Evolutionary conservation across 2,888 invertebrate genomes (phyloP).

Genomic region (Apoda limacodes): DNA sequence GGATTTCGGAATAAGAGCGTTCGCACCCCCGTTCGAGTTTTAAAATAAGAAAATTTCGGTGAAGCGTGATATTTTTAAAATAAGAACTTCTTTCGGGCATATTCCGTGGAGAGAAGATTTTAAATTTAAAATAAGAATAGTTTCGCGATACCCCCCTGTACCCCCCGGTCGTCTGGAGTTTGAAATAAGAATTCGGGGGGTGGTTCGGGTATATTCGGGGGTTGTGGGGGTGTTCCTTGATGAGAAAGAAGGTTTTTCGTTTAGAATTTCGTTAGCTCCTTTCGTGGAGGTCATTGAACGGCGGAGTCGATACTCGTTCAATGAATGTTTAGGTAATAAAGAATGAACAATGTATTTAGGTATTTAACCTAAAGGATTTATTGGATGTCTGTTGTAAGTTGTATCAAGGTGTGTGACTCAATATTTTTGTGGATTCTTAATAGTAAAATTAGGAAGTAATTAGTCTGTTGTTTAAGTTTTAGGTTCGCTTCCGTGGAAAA

Average conservation of each 20-base stretch:
- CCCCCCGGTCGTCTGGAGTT: slow-evolving; percentile 58
- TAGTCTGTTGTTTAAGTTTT: too few species aligned
- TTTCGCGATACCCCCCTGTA: slow-evolving; percentile 56
- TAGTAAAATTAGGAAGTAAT: too few species aligned
- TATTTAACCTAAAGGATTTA: too few species aligned
- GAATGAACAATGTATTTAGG: too few species aligned
- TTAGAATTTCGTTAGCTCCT: slow-evolving; percentile 61
- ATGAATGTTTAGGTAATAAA: slow-evolving; percentile 60
- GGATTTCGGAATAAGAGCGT: slow-evolving; percentile 64
- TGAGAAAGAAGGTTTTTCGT: slow-evolving; percentile 66
- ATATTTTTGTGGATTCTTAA: too few species aligned
- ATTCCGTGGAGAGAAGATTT: slow-evolving; percentile 68
- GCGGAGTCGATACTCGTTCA: slow-evolving; percentile 53
- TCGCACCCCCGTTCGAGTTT: slow-evolving; percentile 54
- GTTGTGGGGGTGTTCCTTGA: slow-evolving; percentile 56
- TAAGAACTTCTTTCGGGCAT: slow-evolving; percentile 67
- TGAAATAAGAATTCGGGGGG: slow-evolving; percentile 67
- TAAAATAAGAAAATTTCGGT: slow-evolving; percentile 66
- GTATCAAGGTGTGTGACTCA: too few species aligned
- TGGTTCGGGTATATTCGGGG: slow-evolving; percentile 59
- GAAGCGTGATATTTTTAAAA: slow-evolving; percentile 70
- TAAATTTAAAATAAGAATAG: slow-evolving; percentile 70
- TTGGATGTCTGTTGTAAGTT: too few species aligned
- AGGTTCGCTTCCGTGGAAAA: too few species aligned
- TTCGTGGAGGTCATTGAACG: slow-evolving; percentile 52